Evolutionary conservation across 2,113 vertebrate genomes (phyloP).

Genomic region (Seriola quinqueradiata): DNA sequence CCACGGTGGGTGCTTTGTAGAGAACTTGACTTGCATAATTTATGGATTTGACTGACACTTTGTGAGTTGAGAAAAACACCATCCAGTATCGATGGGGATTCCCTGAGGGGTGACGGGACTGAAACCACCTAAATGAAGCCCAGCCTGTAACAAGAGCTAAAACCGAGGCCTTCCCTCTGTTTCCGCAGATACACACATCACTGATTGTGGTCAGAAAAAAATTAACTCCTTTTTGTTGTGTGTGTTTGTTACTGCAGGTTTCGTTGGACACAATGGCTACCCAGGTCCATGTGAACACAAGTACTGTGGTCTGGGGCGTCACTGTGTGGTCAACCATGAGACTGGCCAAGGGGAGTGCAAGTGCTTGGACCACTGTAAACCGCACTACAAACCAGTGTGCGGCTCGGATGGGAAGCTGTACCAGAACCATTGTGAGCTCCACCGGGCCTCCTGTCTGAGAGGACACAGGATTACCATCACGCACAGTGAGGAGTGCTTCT

Average conservation of each 20-base stretch:
- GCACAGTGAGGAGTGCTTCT: conserved; percentile 96
- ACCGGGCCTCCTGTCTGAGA: conserved; percentile 91
- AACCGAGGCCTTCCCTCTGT: conserved; percentile 3
- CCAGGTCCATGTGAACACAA: conserved; percentile 91
- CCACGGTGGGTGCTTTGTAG: conserved; percentile 6
- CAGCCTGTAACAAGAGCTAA: not conserved
- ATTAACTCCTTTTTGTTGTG: not conserved
- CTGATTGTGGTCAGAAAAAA: not conserved
- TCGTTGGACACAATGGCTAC: conserved; percentile 75
- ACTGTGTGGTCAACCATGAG: conserved; percentile 87
- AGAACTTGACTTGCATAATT: conserved; percentile 28
- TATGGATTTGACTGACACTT: conserved; percentile 19
- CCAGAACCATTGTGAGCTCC: conserved; percentile 96
- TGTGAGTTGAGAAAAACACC: conserved; percentile 32
- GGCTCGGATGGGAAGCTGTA: conserved; percentile 96
- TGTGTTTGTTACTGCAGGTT: conserved; percentile 74
- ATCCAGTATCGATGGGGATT: conserved; percentile 8
- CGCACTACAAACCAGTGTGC: conserved; percentile 94
- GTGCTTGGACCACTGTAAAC: conserved; percentile 92
- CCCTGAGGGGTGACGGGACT: not conserved
- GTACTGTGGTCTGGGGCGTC: conserved; percentile 95
- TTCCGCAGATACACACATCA: not conserved
- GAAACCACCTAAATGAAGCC: not conserved
- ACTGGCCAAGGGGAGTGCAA: conserved; percentile 88
- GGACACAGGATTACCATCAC: conserved; percentile 91